Evolutionary conservation across 92 coral and sea anemone species (phyloP).

Genomic region (Parazoanthus atlanticus): DNA sequence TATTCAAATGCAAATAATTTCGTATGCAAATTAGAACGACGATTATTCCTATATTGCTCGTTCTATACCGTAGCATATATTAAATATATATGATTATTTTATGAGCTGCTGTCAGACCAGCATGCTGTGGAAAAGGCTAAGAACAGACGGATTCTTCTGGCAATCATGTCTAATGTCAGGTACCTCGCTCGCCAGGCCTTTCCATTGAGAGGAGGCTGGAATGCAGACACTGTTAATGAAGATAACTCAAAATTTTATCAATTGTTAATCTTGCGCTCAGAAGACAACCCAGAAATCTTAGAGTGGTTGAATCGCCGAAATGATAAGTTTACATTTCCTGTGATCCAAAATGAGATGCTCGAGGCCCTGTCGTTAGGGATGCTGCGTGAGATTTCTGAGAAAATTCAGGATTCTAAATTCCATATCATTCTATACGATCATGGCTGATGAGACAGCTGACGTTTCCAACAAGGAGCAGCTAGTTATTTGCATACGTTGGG

Average conservation of each 20-base stretch:
- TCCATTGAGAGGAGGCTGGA: too few species aligned
- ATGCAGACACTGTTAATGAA: too few species aligned
- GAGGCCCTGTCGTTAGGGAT: slow-evolving; percentile 29
- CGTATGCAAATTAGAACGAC: too few species aligned
- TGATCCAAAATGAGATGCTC: slow-evolving; percentile 55
- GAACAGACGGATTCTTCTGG: too few species aligned
- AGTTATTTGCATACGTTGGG: slow-evolving; percentile 61
- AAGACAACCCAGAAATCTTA: slow-evolving; percentile 42
- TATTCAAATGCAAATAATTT: too few species aligned
- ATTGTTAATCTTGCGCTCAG: slow-evolving; percentile 28
- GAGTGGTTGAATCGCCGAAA: slow-evolving; percentile 47
- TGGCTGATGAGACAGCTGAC: slow-evolving; percentile 55
- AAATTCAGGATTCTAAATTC: neutral
- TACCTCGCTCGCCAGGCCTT: too few species aligned
- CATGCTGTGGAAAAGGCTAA: too few species aligned
- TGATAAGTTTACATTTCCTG: slow-evolving; percentile 52
- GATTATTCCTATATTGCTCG: too few species aligned
- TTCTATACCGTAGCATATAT: too few species aligned
- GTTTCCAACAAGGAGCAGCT: slow-evolving; percentile 55
- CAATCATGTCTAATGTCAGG: too few species aligned
- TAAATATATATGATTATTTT: too few species aligned
- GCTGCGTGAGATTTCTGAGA: slow-evolving; percentile 14
- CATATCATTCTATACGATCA: neutral
- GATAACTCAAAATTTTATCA: slow-evolving; percentile 52
- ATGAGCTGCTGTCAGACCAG: too few species aligned